Conservation (phyloP, 1,140 invertebrate genomes). For the Ephestia elutella region DNA sequence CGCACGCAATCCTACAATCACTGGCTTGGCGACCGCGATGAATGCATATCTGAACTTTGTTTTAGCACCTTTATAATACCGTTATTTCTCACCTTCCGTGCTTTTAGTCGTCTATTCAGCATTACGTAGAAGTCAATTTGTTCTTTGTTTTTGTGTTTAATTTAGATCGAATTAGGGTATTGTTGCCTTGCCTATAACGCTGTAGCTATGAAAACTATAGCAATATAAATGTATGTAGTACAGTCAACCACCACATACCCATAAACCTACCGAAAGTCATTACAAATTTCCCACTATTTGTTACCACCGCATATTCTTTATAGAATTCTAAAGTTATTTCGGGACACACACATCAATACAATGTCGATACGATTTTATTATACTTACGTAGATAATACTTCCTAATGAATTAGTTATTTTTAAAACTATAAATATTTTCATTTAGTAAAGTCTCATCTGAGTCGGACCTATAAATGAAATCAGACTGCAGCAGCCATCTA, state of each 20-base stretch:
- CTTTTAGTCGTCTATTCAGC: constrained; percentile 12
- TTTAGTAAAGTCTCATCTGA: neutral
- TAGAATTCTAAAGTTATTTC: too few relatives aligned
- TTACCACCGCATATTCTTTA: too few relatives aligned
- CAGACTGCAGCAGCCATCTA: neutral
- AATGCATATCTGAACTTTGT: constrained; percentile 55
- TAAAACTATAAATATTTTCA: too few relatives aligned
- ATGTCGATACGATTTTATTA: too few relatives aligned
- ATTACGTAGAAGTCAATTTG: constrained; percentile 19
- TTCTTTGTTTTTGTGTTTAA: constrained; percentile 12
- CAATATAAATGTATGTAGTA: too few relatives aligned
- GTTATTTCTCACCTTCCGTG: constrained; percentile 20
- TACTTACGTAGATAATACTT: too few relatives aligned
- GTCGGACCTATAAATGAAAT: neutral
- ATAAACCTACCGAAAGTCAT: too few relatives aligned
- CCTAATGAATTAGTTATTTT: too few relatives aligned
- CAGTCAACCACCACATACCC: too few relatives aligned
- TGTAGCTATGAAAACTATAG: too few relatives aligned
- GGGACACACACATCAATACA: too few relatives aligned
- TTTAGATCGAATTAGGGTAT: neutral
- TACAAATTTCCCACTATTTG: too few relatives aligned
- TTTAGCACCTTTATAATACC: constrained; percentile 52
- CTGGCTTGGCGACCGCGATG: constrained; percentile 26
- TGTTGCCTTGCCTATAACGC: neutral
- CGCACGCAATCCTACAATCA: constrained; percentile 62